Conservation (phyloP, 2,797 vertebrate genomes). For the Glossophaga mutica region DNA sequence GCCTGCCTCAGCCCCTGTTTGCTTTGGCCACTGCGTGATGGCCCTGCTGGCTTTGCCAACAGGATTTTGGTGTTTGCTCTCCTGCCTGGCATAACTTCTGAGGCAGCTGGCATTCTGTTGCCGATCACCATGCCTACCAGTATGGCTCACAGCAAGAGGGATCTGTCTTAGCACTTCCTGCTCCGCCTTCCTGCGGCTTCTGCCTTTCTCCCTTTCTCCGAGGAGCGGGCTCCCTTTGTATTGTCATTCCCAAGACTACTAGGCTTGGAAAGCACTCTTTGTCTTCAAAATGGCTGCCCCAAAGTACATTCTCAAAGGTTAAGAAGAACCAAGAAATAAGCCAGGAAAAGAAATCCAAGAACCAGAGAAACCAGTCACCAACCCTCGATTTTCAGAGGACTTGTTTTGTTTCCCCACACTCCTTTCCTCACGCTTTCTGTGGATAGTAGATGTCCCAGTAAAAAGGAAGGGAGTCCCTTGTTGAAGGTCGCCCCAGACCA, state of each 20-base stretch:
- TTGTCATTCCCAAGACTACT: neutral
- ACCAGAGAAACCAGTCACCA: neutral
- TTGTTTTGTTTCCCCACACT: neutral
- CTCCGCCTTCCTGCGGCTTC: neutral
- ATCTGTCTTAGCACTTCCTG: neutral
- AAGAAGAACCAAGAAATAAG: slow-evolving; percentile 18
- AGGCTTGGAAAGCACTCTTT: neutral
- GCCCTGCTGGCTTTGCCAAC: slow-evolving; percentile 65
- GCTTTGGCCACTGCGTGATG: slow-evolving; percentile 55
- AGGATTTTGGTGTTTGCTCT: slow-evolving; percentile 74
- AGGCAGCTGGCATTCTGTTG: slow-evolving; percentile 63
- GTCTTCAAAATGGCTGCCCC: slow-evolving; percentile 24
- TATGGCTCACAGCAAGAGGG: neutral
- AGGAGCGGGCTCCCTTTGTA: neutral
- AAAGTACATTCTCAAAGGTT: neutral
- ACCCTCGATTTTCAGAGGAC: neutral
- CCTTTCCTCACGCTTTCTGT: neutral
- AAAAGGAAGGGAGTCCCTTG: neutral
- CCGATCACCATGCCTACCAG: neutral
- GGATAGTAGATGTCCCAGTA: neutral
- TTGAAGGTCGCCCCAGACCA: neutral
- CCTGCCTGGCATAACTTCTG: slow-evolving; percentile 36
- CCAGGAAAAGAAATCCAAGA: slow-evolving; percentile 9
- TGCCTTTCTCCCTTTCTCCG: neutral
- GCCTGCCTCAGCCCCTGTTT: slow-evolving; percentile 55